Percentiles rank a stretch among this genome's conserved stretches.
Conservation (phyloP, 1,140 invertebrate species). For the Protaetia brevitarsis region DNA sequence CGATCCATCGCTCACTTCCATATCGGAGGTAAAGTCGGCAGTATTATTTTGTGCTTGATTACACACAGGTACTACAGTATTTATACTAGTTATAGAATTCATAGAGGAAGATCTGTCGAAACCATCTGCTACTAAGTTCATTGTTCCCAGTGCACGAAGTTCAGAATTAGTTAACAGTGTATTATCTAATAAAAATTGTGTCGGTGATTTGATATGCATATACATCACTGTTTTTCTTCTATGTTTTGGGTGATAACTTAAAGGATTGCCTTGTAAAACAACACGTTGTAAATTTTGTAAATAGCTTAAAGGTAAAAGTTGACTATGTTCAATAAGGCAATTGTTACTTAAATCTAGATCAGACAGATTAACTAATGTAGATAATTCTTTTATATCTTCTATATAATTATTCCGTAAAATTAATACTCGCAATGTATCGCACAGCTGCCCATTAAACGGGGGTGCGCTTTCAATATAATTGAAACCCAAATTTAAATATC, state of each 20-base stretch:
- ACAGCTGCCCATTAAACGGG: conserved; percentile 51
- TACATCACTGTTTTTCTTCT: conserved; percentile 54
- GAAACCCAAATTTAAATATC: conserved; percentile 60
- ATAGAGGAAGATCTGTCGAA: conserved; percentile 9
- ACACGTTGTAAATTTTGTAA: conserved; percentile 55
- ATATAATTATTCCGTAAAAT: conserved; percentile 47
- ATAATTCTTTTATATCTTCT: conserved; percentile 48
- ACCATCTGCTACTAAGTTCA: conserved; percentile 12
- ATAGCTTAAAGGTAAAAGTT: conserved; percentile 54
- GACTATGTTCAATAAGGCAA: conserved; percentile 59
- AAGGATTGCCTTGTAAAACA: conserved; percentile 59
- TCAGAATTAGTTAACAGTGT: conserved; percentile 54
- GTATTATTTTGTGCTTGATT: neutral
- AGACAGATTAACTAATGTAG: conserved; percentile 51
- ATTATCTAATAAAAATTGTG: conserved; percentile 59
- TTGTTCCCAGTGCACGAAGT: conserved; percentile 50
- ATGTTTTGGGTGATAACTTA: conserved; percentile 59
- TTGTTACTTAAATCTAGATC: conserved; percentile 64
- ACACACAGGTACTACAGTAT: conserved; percentile 10
- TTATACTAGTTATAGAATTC: conserved; percentile 18
- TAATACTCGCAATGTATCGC: conserved; percentile 41
- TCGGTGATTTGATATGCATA: conserved; percentile 53
- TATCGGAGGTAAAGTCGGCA: neutral
- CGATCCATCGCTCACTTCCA: conserved; percentile 4
- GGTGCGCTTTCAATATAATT: conserved; percentile 60